Conservation (phyloP, 2,888 invertebrate species). For the Pristionchus japonicus region DNA sequence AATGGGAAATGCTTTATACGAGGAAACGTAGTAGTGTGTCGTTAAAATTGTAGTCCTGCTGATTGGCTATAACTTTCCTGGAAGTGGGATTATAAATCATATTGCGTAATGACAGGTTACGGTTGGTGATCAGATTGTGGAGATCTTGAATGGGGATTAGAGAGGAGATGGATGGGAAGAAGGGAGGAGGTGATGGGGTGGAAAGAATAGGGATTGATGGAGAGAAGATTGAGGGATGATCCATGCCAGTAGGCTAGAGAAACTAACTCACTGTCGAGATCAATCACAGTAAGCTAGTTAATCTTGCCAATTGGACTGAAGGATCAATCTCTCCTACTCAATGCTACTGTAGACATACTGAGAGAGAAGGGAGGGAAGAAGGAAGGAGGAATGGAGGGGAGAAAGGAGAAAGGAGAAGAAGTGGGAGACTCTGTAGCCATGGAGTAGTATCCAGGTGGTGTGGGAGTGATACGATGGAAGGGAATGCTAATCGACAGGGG, state of each 20-base stretch:
- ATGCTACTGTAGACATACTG: background rate
- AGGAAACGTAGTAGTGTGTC: background rate
- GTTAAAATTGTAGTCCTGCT: background rate
- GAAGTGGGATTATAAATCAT: background rate
- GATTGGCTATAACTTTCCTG: background rate
- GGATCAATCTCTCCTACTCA: background rate
- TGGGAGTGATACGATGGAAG: background rate
- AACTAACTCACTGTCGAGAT: constrained; percentile 37
- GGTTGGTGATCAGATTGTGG: background rate
- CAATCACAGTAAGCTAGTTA: constrained; percentile 42
- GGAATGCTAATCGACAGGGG: background rate
- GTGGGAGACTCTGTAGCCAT: background rate
- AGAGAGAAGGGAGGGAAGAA: background rate
- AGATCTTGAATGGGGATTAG: background rate
- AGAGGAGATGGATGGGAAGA: background rate
- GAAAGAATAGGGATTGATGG: background rate
- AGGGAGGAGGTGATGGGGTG: background rate
- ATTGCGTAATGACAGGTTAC: background rate
- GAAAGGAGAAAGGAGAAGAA: background rate
- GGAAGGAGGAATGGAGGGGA: background rate
- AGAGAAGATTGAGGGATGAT: background rate
- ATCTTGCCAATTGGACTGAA: constrained; percentile 40
- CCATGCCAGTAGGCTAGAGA: constrained; percentile 39
- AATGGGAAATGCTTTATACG: background rate
- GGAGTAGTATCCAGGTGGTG: background rate